Conservation (phyloP, 2,797 vertebrate species). For the Vultur gryphus region DNA sequence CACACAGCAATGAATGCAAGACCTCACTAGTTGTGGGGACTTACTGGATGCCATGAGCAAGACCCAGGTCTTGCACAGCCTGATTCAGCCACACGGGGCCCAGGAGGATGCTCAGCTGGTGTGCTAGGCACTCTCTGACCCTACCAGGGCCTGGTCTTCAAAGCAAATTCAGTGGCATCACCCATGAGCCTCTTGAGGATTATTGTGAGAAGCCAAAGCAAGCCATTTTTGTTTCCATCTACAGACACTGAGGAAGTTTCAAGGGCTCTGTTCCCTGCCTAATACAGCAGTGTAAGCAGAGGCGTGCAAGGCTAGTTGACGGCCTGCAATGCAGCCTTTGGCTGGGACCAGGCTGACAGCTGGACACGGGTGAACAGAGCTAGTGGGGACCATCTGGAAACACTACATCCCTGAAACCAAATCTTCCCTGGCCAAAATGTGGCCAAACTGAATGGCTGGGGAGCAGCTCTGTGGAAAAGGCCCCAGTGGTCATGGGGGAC, state of each 20-base stretch:
- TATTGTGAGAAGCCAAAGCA: neutral
- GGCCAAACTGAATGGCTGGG: neutral
- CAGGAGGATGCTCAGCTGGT: neutral
- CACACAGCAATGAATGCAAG: neutral
- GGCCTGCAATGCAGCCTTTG: neutral
- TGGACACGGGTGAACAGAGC: neutral
- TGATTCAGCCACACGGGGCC: accelerated
- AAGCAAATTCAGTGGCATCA: neutral
- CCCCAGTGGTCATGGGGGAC: neutral
- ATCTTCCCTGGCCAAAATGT: neutral
- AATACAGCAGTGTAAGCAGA: neutral
- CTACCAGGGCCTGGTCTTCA: neutral
- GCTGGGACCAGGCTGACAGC: neutral
- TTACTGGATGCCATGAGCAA: neutral
- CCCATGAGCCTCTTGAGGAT: neutral
- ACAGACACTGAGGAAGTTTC: neutral
- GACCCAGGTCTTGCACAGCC: neutral
- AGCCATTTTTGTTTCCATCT: neutral
- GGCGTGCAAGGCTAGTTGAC: neutral
- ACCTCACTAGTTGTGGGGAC: neutral
- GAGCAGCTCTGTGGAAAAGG: neutral
- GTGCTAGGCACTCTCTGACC: neutral
- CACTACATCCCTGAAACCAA: neutral
- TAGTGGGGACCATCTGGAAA: neutral
- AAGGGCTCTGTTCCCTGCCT: neutral